Evolutionary conservation across 2,113 vertebrate genomes (phyloP).

Genomic region (Trochalopteron elliotii): DNA sequence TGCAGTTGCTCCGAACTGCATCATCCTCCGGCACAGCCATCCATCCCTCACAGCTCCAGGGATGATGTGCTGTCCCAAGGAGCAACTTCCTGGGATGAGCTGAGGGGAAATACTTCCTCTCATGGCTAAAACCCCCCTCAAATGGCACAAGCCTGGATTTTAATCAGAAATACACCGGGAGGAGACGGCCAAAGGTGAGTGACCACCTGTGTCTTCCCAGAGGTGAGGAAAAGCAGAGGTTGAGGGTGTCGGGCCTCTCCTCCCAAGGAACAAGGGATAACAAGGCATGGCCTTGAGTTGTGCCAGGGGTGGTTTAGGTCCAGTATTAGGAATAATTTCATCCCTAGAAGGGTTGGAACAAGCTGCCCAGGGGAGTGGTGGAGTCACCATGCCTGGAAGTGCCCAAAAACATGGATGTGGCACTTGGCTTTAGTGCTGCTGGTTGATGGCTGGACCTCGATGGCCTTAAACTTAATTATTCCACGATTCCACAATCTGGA

Average conservation of each 20-base stretch:
- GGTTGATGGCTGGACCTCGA: not conserved
- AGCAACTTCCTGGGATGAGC: not conserved
- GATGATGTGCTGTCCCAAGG: not conserved
- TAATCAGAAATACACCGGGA: accelerated
- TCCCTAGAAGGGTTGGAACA: not conserved
- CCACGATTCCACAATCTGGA: accelerated
- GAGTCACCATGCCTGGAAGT: not conserved
- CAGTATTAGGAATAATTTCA: not conserved
- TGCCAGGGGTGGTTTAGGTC: accelerated
- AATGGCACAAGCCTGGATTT: not conserved
- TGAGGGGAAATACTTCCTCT: accelerated
- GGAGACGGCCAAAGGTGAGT: not conserved
- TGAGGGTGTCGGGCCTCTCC: not conserved
- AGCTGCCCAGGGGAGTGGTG: not conserved
- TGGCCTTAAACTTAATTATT: not conserved
- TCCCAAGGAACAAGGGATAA: accelerated
- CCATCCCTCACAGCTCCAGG: accelerated
- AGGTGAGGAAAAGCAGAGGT: not conserved
- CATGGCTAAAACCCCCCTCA: accelerated
- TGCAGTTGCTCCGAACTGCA: not conserved
- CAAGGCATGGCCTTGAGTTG: accelerated
- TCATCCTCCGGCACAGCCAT: not conserved
- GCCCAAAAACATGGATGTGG: not conserved
- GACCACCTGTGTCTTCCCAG: not conserved
- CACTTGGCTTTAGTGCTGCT: not conserved